Base-by-base conservation (phyloP, 2,888 invertebrate species). In the Idaea biselata region DNA sequence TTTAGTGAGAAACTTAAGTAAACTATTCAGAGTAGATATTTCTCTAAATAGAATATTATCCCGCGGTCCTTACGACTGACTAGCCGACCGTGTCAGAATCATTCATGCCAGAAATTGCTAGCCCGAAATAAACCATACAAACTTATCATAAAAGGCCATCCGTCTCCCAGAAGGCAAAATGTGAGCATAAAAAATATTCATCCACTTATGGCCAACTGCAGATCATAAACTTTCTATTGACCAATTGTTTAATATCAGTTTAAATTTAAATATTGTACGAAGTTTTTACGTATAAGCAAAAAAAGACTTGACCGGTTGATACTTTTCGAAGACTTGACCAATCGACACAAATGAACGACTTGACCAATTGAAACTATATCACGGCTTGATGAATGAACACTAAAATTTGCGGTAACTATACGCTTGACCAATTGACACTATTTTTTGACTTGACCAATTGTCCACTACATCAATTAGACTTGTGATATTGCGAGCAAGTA, bases 51-150 rank as follows among this genome's bases (percentile, higher is more conserved):
- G 18, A 58, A 55, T 55, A 31, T 58, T 62, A 32, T 58, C 25
- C 44, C 55, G 31, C 33, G 60, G 16, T 60, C 32, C 25, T 55
- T 60, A 14, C 14, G 44, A 44, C 44, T 44, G 76, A 74, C 76
- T 44, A 44, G 44, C 44, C 44, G 44, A 44, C 44, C 44, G 44
- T 44, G 44, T 44, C 44, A 44, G 44, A 44, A 44, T 44, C 44
- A 44, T 44, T 44, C 44, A 44, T 44, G 44, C 44, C 11, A 44
- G 44, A 44, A 44, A 44, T 44, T 44, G 44, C 14, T 11, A 8
- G 44, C 44, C 44, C 44, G 44, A 44, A 44, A 44, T 44, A 44
- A 44, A 44, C 44, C 44, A 44, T 44, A 44, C 44, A 44, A 44
- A 44, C 44, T 44, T 44, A 44, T 44, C 44, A 44, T 44, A 44